Evolutionary conservation across 2,113 vertebrate genomes (phyloP), one percentile per base, ranked within the genome.

Genomic region (Ovis canadensis): DNA sequence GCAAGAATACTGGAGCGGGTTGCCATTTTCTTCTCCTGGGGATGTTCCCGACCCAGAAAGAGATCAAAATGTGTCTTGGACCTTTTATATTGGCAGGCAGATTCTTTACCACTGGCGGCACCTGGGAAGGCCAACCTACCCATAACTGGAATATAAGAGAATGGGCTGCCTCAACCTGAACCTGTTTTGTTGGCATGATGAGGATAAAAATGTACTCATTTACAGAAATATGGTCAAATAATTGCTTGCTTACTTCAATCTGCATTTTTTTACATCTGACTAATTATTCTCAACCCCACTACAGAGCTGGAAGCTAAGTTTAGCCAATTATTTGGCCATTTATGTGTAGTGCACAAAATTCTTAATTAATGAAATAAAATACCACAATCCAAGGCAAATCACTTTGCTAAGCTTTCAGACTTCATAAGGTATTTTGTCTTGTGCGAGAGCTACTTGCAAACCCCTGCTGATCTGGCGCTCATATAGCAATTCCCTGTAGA

Each of bases 301-400:
- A 83, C 27, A 91, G 67, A 97, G 97, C 89, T 86, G 50, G 89
- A 97, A 97, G 88, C 82, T 98, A 96, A 91, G 55, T 96, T 97
- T 91, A 97, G 93, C 93, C 94, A 91, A 97, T 86, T 83, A 90
- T 94, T 97, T 62, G 94, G 92, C 86, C 82, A 0, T 91, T 97
- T 97, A 88, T 90, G 88, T 97, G 94, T 95, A 94, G 71, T 97
- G 78, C 95, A 94, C 94, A 95, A 93, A 97, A 97, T 97, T 97
- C 91, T 97, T 98, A 96, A 98, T 95, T 98, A 97, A 94, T 27
- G 17, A 95, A 97, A 91, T 82, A 94, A 91, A 98, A 95, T 90
- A 88, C 64, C 94, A 86, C 90, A 50, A 54, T 95, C 55, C 83
- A 94, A 90, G 97, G 78, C 96, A 97, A 96, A 97, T 98, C 94